A percentile compares a stretch with the other conserved stretches of the same genome.
Evolutionary conservation across 2,797 vertebrate species (phyloP).

Genomic region (Clangula hyemalis): DNA sequence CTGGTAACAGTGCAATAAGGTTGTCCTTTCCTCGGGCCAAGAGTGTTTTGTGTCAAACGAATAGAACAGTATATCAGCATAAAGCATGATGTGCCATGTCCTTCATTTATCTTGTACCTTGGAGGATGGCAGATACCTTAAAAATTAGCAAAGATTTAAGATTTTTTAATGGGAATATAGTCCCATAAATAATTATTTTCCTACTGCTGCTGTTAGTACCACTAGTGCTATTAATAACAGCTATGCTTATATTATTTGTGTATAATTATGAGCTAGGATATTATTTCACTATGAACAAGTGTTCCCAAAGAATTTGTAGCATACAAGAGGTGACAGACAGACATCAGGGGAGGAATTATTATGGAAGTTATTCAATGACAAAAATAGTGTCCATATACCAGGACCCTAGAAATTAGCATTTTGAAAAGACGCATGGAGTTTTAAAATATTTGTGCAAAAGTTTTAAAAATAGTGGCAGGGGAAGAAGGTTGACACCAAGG

Average conservation of each 20-base stretch:
- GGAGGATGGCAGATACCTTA: neutral
- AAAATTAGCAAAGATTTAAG: neutral
- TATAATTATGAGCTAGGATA: neutral
- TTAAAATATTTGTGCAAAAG: neutral
- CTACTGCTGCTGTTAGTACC: neutral
- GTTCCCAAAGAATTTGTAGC: neutral
- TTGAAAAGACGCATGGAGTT: neutral
- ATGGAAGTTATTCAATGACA: neutral
- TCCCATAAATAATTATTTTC: neutral
- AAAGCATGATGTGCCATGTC: neutral
- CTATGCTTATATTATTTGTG: neutral
- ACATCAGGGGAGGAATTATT: neutral
- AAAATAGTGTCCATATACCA: neutral
- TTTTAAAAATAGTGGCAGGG: neutral
- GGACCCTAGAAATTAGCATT: neutral
- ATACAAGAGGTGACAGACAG: neutral
- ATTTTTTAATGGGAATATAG: neutral
- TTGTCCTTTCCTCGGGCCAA: slow-evolving; percentile 43
- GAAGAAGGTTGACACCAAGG: neutral
- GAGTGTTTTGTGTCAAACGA: slow-evolving; percentile 27
- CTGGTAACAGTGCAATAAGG: neutral
- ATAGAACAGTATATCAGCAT: neutral
- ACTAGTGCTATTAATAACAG: neutral
- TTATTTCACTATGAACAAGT: neutral
- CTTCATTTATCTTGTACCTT: neutral